Evolutionary conservation across 2,888 invertebrate species (phyloP).

Genomic region (Drosophila mulleri): DNA sequence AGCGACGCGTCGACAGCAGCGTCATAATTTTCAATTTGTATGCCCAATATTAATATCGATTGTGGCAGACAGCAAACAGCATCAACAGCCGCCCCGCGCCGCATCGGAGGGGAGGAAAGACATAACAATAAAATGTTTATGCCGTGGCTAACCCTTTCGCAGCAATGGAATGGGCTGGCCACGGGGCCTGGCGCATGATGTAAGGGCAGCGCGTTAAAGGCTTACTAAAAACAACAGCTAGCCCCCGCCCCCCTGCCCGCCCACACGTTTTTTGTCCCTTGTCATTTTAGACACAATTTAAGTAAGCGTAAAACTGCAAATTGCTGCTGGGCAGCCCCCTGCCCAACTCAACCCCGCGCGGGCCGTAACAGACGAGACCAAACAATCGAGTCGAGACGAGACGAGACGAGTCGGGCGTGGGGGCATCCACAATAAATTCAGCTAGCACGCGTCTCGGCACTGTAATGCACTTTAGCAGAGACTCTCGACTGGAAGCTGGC

Average conservation of each 20-base stretch:
- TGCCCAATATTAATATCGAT: conserved; percentile 75
- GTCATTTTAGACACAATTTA: conserved; percentile 79
- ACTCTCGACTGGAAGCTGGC: conserved; percentile 7
- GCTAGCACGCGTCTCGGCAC: conserved; percentile 62
- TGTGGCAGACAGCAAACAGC: conserved; percentile 53
- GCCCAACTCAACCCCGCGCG: background rate
- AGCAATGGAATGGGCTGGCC: background rate
- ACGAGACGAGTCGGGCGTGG: conserved; percentile 1
- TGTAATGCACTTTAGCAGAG: conserved; percentile 53
- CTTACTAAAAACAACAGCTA: conserved; percentile 36
- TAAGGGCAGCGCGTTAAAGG: conserved; percentile 3
- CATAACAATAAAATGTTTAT: conserved; percentile 75
- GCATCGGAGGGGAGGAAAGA: conserved; percentile 34
- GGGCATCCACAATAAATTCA: conserved; percentile 64
- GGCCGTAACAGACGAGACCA: conserved; percentile 1
- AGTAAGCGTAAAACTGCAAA: conserved; percentile 81
- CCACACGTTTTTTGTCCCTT: conserved; percentile 54
- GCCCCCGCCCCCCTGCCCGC: conserved; percentile 44
- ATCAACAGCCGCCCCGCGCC: conserved; percentile 44
- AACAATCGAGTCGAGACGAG: background rate
- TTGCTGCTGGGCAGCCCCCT: conserved; percentile 63
- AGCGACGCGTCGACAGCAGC: conserved; percentile 30
- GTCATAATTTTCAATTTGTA: conserved; percentile 76
- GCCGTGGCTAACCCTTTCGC: conserved; percentile 53
- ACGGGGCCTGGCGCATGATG: background rate